These are phyloP conservation scores for Drosophila pseudoananassae DNA, from an alignment of 1,140 invertebrate genomes.

Conservation along the genomic window DNA sequence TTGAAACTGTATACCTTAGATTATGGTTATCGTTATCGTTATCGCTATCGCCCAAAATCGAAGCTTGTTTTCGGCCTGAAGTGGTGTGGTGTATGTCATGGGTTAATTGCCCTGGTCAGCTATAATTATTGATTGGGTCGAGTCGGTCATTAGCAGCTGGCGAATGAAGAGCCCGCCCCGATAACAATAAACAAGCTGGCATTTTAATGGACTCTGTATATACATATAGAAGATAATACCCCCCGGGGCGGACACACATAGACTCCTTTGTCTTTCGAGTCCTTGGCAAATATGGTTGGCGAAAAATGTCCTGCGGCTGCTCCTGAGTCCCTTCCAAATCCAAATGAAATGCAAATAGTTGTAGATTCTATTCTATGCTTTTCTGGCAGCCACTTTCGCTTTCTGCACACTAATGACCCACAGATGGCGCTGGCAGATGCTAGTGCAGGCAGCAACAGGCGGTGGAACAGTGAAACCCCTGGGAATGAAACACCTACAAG, in stretches of 20 bases:
- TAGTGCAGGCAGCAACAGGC: slow-evolving; percentile 23
- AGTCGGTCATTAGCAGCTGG: slow-evolving; percentile 43
- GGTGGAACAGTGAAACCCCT: slow-evolving; percentile 11
- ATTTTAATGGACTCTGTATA: neutral
- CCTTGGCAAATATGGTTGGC: slow-evolving; percentile 31
- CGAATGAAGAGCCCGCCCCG: slow-evolving; percentile 4
- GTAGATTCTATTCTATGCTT: too few species aligned
- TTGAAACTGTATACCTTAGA: neutral
- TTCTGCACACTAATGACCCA: slow-evolving; percentile 1
- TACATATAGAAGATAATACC: neutral
- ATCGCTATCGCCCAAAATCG: slow-evolving; percentile 23
- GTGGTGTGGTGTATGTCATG: slow-evolving; percentile 32
- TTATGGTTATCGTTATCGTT: slow-evolving; percentile 20
- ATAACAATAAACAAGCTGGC: slow-evolving; percentile 33
- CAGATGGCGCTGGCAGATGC: slow-evolving; percentile 14
- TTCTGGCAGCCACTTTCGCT: slow-evolving; percentile 24
- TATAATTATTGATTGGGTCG: slow-evolving; percentile 45
- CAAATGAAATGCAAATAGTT: slow-evolving; percentile 40
- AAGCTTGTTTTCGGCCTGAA: neutral
- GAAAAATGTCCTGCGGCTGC: slow-evolving; percentile 14
- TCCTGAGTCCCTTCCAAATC: neutral
- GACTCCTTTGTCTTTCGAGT: slow-evolving; percentile 10
- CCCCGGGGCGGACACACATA: neutral
- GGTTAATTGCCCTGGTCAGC: slow-evolving; percentile 45
- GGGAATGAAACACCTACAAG: slow-evolving; percentile 3